These are phyloP conservation scores for Catocala fraxini DNA, from an alignment of 2,888 invertebrate genomes.

Conservation along the genomic window DNA sequence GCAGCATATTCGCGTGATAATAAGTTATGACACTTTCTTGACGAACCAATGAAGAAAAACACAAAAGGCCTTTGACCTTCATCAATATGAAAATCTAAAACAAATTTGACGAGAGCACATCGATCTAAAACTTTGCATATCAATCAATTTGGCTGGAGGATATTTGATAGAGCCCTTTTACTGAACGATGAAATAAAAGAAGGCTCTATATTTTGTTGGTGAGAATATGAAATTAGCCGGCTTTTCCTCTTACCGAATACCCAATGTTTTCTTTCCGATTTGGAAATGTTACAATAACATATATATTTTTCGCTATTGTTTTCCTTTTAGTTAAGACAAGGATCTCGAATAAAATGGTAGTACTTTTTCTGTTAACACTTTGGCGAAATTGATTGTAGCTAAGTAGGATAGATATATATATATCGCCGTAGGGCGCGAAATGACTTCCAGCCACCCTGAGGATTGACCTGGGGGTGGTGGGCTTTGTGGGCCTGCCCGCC, in stretches of 20 bases:
- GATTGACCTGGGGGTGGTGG: too few species aligned
- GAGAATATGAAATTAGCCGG: constrained; percentile 25
- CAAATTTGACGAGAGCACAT: background rate
- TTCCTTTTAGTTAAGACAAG: constrained; percentile 11
- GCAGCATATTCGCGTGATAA: too few species aligned
- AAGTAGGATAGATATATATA: too few species aligned
- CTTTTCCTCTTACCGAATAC: constrained; percentile 13
- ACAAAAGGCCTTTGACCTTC: too few species aligned
- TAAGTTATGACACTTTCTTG: too few species aligned
- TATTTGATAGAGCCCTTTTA: constrained; percentile 7
- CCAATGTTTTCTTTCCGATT: constrained; percentile 25
- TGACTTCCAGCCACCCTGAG: too few species aligned
- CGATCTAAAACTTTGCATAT: constrained; percentile 14
- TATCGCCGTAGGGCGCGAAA: too few species aligned
- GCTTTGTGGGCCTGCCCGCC: too few species aligned
- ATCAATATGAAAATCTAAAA: background rate
- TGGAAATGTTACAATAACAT: constrained; percentile 22
- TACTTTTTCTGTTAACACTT: background rate
- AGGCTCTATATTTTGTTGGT: constrained; percentile 19
- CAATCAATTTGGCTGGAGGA: constrained; percentile 13
- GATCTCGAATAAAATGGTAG: constrained; percentile 3
- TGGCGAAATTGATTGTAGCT: background rate
- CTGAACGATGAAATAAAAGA: background rate
- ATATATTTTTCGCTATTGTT: constrained; percentile 38
- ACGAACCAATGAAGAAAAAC: too few species aligned